Conservation (phyloP, 2,888 invertebrate genomes). For the Drosophila paucipuncta region DNA sequence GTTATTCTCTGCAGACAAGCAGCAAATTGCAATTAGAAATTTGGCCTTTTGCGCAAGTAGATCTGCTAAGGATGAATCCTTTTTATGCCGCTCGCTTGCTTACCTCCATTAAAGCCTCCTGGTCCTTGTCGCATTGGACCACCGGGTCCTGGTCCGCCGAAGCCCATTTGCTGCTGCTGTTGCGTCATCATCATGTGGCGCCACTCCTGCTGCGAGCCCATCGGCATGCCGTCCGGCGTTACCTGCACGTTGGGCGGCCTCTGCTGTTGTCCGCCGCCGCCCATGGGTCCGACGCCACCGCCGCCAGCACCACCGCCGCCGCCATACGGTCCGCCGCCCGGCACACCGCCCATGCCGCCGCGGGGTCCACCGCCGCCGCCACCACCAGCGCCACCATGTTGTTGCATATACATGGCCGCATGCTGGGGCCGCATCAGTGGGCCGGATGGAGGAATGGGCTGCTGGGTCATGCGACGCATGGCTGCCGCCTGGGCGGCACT, state of each 20-base stretch:
- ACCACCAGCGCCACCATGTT: slow-evolving; percentile 83
- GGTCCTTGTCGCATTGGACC: slow-evolving; percentile 84
- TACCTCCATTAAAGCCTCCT: slow-evolving; percentile 83
- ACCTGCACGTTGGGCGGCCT: slow-evolving; percentile 87
- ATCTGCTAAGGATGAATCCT: neutral
- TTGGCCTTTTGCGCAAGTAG: too few species aligned
- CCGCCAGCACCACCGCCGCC: slow-evolving; percentile 84
- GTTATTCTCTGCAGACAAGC: neutral
- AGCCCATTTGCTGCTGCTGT: slow-evolving; percentile 84
- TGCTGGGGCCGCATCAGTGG: slow-evolving; percentile 90
- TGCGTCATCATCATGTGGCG: slow-evolving; percentile 86
- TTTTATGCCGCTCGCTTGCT: slow-evolving; percentile 13
- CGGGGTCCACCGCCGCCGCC: slow-evolving; percentile 83
- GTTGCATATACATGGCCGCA: slow-evolving; percentile 86
- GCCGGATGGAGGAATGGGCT: slow-evolving; percentile 90
- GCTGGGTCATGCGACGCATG: slow-evolving; percentile 89
- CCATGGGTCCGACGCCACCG: slow-evolving; percentile 83
- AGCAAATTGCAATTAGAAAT: too few species aligned
- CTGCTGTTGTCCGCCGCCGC: slow-evolving; percentile 86
- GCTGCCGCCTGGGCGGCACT: slow-evolving; percentile 86
- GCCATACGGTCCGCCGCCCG: slow-evolving; percentile 79
- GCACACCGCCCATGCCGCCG: slow-evolving; percentile 73
- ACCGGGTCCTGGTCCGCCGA: slow-evolving; percentile 72
- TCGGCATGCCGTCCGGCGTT: slow-evolving; percentile 87
- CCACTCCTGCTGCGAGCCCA: slow-evolving; percentile 85